Evolutionary conservation across 2,113 vertebrate species (phyloP), one percentile per base, ranked within the genome.

Genomic region (Pedionomus torquatus): DNA sequence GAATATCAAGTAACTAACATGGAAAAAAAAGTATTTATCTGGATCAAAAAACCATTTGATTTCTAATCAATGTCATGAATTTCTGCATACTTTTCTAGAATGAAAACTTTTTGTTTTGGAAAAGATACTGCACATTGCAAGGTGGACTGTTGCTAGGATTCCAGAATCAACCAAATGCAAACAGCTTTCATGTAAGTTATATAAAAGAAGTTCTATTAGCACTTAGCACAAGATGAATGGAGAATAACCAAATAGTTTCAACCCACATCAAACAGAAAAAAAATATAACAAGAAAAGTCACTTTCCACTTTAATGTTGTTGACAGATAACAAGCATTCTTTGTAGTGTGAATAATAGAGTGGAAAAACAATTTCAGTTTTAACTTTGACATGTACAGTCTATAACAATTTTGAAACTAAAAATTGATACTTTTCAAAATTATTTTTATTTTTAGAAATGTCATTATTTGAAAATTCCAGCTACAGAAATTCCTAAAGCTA

Each of bases 71-170:
- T 68, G 39, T 70, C n/a, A 21, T 54, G 24, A 21, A 41, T 87
- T 74, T 83, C 43, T 91, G 66, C 55, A 58, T 90, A 55, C 23
- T 91, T 79, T 89, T 64, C 89, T 48, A 83, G 48, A 96, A 93
- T 95, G 95, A 96, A 96, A 96, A 20, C 19, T 66, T 80, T 97
- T 95, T 92, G 13, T 30, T 90, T 82, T 83, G 84, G 95, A 93
- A 90, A 60, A 80, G 18, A 57, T 90, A 54, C 24, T 81, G 25
- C 24, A 86, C 25, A 60, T 75, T 93, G 48, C 7, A 80, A 98
- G 97, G 70, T 80, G 51, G 19, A 55, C 37, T 94, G 83, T 95
- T 97, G 93, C 93, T 97, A 97, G 89, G 91, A 97, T 91, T 83
- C 87, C 58, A 95, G 68, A 93, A 90, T 95, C 71, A 72, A 68